Evolutionary conservation across 64 coral and sea anemone species (phyloP).

Genomic region (Acropora tenuis): DNA sequence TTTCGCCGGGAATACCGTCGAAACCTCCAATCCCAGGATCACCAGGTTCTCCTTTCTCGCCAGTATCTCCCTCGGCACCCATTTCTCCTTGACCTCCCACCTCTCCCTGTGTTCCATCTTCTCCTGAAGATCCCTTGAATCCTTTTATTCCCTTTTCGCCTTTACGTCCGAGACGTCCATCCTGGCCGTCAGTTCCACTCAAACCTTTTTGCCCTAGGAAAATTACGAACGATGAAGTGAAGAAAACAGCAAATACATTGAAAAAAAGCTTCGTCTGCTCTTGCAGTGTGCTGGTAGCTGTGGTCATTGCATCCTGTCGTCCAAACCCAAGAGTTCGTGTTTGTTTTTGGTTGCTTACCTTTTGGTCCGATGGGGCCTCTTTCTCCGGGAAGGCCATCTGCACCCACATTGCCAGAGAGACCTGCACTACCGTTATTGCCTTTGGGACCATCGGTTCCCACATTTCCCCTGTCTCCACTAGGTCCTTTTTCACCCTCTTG

Average conservation of each 20-base stretch:
- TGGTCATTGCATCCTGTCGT: no score
- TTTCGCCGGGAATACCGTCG: conserved; percentile 4
- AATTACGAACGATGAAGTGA: neutral
- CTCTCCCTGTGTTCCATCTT: conserved; percentile 41
- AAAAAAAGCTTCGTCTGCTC: no score
- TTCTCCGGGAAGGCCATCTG: conserved; percentile 17
- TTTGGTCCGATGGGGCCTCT: conserved; percentile 37
- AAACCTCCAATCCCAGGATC: neutral
- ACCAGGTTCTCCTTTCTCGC: conserved; percentile 45
- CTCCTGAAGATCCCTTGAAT: conserved; percentile 24
- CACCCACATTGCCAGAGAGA: neutral
- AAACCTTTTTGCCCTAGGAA: neutral
- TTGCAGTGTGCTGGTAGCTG: no score
- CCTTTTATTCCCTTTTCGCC: conserved; percentile 13
- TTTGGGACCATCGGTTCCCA: conserved; percentile 16
- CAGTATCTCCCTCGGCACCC: conserved; percentile 63
- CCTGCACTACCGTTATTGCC: conserved; percentile 34
- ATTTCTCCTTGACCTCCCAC: conserved; percentile 43
- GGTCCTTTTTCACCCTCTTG: conserved; percentile 59
- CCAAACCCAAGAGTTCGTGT: no score
- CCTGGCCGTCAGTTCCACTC: neutral
- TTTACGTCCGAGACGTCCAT: conserved; percentile 14
- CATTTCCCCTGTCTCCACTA: conserved; percentile 30
- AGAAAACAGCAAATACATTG: neutral
- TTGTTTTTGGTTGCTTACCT: neutral